Evolutionary conservation across 2,888 invertebrate species (phyloP).

Genomic region (Dorcus parallelipipedus): DNA sequence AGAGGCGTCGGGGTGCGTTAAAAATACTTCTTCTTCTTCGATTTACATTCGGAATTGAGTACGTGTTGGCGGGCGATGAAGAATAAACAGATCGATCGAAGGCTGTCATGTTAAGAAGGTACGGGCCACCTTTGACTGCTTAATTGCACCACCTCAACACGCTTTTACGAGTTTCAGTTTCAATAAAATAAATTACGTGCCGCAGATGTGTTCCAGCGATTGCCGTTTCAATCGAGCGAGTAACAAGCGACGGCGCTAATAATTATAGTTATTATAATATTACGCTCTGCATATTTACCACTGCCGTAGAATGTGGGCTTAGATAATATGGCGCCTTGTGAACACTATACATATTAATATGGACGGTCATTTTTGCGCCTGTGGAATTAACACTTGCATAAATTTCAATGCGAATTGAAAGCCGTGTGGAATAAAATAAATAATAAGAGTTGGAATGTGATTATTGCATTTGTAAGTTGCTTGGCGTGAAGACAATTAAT

Average conservation of each 20-base stretch:
- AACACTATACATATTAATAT: not conserved
- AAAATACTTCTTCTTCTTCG: conserved; percentile 10
- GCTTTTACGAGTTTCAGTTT: not conserved
- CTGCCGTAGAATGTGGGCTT: not conserved
- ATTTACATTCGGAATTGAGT: conserved; percentile 20
- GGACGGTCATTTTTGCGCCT: too few species aligned
- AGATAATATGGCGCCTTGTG: not conserved
- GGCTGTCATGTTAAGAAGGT: conserved; percentile 8
- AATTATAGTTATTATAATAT: not conserved
- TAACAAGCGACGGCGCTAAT: not conserved
- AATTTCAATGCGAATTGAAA: too few species aligned
- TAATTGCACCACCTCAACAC: conserved; percentile 6
- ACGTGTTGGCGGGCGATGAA: conserved; percentile 7
- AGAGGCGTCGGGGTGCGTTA: conserved; percentile 19
- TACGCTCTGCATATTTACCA: not conserved
- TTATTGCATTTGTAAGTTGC: too few species aligned
- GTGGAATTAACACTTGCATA: too few species aligned
- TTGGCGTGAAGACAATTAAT: too few species aligned
- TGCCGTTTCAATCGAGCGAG: not conserved
- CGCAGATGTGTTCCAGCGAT: not conserved
- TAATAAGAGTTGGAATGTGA: too few species aligned
- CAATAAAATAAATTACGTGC: not conserved
- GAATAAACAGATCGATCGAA: conserved; percentile 14
- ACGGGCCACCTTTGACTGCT: conserved; percentile 17
- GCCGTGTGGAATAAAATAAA: too few species aligned